Percentiles rank a stretch among this genome's conserved stretches.
phyloP scores from a whole-genome alignment of 2,888 invertebrate species.

The Parnassius apollo region DNA sequence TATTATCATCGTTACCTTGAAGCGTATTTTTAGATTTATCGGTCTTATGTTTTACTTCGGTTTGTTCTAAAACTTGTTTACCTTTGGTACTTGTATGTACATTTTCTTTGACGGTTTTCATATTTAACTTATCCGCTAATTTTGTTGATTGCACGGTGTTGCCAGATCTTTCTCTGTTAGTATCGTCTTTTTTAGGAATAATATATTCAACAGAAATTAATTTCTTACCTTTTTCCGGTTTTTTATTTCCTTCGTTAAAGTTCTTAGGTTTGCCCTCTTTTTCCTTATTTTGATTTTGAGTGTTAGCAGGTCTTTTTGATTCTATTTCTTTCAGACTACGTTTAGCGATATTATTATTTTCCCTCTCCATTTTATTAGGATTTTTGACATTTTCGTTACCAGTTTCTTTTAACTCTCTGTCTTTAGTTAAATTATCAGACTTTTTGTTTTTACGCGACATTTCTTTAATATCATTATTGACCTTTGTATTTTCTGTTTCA shows the following conservation, averaged over 20 bases:
- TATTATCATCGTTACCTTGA: too few relatives aligned
- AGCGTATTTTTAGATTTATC: too few relatives aligned
- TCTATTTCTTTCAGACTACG: neutral
- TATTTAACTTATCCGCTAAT: neutral
- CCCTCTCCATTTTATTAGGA: too few relatives aligned
- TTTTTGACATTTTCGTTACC: neutral
- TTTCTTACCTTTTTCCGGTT: constrained; percentile 2
- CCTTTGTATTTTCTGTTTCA: neutral
- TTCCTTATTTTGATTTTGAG: neutral
- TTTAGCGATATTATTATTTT: neutral
- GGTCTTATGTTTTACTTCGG: neutral
- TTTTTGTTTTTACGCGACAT: too few relatives aligned
- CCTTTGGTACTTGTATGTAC: too few relatives aligned
- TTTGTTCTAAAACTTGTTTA: neutral
- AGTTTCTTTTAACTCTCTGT: neutral
- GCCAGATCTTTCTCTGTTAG: neutral
- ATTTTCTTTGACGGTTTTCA: neutral
- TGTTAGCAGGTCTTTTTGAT: neutral
- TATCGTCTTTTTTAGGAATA: neutral
- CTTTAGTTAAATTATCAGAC: too few relatives aligned
- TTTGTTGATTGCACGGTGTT: neutral
- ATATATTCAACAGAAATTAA: neutral
- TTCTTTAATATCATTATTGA: neutral
- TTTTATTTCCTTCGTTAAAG: neutral
- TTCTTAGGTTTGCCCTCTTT: neutral